Evolutionary conservation across 2,113 vertebrate genomes (phyloP), one percentile per base, ranked within the genome.

Genomic region (Pachypanchax playfairii): DNA sequence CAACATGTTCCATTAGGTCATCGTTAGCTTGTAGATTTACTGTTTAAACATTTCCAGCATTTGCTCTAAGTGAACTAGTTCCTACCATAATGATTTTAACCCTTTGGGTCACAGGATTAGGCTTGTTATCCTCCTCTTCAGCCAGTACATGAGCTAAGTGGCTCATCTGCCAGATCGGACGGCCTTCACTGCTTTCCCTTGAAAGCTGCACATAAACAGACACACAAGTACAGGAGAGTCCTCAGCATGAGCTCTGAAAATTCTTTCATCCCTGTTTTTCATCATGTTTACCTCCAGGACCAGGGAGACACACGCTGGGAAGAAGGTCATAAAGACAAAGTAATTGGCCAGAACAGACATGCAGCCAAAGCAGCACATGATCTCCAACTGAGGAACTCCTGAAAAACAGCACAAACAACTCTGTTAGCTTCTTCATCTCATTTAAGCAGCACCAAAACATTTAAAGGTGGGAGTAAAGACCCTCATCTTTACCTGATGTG

Each of bases 291-390:
- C 97, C 96, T 99, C 97, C 55, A 99, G 88, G 4, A 99, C 97
- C 77, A 98, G 89, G 1, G 97, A 98, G 41, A 98, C 97, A 13
- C 97, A 99, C 8, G 97, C 97, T 18, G 97, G 97, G 86, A 98
- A 98, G 90, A 99, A 98, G 21, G 96, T 99, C 97, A 99, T 96
- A 75, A 98, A 99, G 80, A 96, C 97, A 7, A 99, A 95, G 83
- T 98, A 99, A 88, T 98, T 99, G 82, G 97, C 97, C 71, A 98
- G 90, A 70, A 99, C 95, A 6, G 97, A 99, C 93, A 99, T 95
- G 49, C 97, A 99, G 75, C 97, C 96, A 60, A 99, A 99, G 80
- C 96, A 98, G 77, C 97, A 99, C 96, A 99, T 98, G 70, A 98
- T 96, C 90, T 99, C 97, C 50, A 99, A 88, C 24, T 98, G 96